These are phyloP conservation scores for Puntigrus tetrazona DNA, from an alignment of 2,113 vertebrate species.

Conservation along the genomic window DNA sequence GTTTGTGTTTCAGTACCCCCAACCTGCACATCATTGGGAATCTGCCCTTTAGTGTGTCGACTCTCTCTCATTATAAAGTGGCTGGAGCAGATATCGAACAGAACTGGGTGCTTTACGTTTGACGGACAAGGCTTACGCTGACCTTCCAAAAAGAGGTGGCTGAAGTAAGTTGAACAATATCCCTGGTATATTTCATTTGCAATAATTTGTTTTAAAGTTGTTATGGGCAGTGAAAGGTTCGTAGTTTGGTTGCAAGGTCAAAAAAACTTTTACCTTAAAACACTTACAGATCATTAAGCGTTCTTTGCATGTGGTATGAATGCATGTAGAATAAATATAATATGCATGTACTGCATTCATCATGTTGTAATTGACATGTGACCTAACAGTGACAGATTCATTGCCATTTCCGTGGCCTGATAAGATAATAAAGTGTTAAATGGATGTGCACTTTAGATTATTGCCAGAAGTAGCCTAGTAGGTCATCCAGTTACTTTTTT, in stretches of 20 bases:
- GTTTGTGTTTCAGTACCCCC: constrained; percentile 79
- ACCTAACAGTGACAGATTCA: not conserved
- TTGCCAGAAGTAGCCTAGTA: not conserved
- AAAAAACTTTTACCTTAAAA: no score
- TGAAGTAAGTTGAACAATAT: constrained; percentile 77
- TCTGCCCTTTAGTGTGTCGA: constrained; percentile 93
- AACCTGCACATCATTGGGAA: constrained; percentile 95
- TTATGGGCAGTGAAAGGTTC: no score
- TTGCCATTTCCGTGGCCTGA: not conserved
- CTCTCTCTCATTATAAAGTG: constrained; percentile 92
- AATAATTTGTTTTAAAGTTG: no score
- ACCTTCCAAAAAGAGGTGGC: constrained; percentile 99
- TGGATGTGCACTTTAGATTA: not conserved
- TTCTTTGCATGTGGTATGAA: not conserved
- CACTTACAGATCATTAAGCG: not conserved
- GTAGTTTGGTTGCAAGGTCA: no score
- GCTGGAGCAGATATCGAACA: constrained; percentile 83
- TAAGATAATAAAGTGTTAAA: not conserved
- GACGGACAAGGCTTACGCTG: constrained; percentile 88
- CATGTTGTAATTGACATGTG: not conserved
- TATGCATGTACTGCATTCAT: not conserved
- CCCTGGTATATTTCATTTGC: not conserved
- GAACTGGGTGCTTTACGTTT: constrained; percentile 84
- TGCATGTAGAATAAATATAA: not conserved
- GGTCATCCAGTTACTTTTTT: not conserved